Evolutionary conservation across 2,113 vertebrate genomes (phyloP).

Genomic region (Oophaga pumilio): DNA sequence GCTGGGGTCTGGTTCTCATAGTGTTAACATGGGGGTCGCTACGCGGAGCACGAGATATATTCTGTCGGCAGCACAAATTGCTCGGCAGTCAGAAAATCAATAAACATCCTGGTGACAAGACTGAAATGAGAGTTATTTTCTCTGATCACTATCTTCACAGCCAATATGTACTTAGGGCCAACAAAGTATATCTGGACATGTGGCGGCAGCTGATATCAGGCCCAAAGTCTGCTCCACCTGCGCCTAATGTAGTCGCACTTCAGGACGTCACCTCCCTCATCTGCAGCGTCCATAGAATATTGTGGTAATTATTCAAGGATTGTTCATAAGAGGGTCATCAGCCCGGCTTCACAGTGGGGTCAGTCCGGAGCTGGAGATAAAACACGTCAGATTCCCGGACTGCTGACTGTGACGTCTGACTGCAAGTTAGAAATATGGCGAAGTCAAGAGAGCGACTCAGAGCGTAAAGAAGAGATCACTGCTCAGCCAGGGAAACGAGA

Average conservation of each 20-base stretch:
- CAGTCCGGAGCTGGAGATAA: too few species aligned
- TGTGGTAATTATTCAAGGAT: too few species aligned
- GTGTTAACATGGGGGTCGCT: slow-evolving; percentile 5
- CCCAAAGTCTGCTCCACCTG: background rate
- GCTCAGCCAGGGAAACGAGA: too few species aligned
- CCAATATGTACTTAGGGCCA: slow-evolving; percentile 35
- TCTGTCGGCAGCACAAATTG: slow-evolving; percentile 40
- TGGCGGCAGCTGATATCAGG: background rate
- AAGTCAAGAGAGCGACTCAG: too few species aligned
- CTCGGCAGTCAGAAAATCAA: slow-evolving; percentile 42
- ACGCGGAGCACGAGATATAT: background rate
- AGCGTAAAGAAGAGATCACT: too few species aligned
- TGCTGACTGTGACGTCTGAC: too few species aligned
- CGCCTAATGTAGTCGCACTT: background rate
- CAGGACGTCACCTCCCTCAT: too few species aligned
- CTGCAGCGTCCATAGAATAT: too few species aligned
- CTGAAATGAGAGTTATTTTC: slow-evolving; percentile 36
- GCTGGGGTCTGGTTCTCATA: background rate
- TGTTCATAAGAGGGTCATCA: too few species aligned
- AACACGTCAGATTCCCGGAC: too few species aligned
- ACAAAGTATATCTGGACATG: background rate
- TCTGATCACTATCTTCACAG: slow-evolving; percentile 44
- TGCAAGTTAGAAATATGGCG: too few species aligned
- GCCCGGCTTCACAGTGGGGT: too few species aligned
- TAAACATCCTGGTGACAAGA: slow-evolving; percentile 37